These are phyloP conservation scores for Drosophila sordidula DNA, from an alignment of 2,888 invertebrate genomes.

Conservation along the genomic window DNA sequence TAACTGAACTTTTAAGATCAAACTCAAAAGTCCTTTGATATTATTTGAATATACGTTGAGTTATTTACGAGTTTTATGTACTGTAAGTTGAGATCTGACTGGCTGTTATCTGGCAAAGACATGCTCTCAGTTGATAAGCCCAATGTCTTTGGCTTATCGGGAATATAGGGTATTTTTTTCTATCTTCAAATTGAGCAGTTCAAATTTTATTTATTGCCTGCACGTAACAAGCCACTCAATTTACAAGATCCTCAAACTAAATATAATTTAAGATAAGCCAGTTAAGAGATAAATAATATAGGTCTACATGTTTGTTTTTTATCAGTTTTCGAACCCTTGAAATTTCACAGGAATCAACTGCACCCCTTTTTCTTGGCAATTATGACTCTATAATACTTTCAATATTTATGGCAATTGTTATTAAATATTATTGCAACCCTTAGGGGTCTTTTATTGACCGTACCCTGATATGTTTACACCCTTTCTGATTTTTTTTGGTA, in stretches of 20 bases:
- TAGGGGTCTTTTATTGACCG: slow-evolving; percentile 34
- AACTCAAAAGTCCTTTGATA: slow-evolving; percentile 52
- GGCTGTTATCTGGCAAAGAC: slow-evolving; percentile 42
- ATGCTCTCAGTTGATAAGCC: slow-evolving; percentile 38
- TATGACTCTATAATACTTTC: slow-evolving; percentile 74
- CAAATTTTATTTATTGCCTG: slow-evolving; percentile 52
- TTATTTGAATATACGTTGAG: slow-evolving; percentile 34
- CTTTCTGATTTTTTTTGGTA: neutral
- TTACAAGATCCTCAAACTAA: slow-evolving; percentile 19
- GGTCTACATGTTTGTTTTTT: neutral
- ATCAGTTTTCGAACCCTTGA: slow-evolving; percentile 1
- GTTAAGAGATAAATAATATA: neutral
- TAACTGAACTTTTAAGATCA: slow-evolving; percentile 14
- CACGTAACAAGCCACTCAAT: slow-evolving; percentile 41
- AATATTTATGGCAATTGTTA: slow-evolving; percentile 81
- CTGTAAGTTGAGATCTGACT: slow-evolving; percentile 54
- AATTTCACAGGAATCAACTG: slow-evolving; percentile 30
- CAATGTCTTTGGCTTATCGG: slow-evolving; percentile 31
- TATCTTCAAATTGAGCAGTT: slow-evolving; percentile 39
- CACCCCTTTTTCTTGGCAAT: slow-evolving; percentile 44
- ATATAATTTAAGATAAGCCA: slow-evolving; percentile 38
- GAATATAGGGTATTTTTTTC: neutral
- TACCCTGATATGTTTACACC: slow-evolving; percentile 30
- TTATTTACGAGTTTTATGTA: slow-evolving; percentile 68
- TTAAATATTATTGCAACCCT: slow-evolving; percentile 77